A percentile compares a stretch with the other conserved stretches of the same genome.
Evolutionary conservation across 2,113 vertebrate species (phyloP).

Genomic region (Clarias macrocephalus): DNA sequence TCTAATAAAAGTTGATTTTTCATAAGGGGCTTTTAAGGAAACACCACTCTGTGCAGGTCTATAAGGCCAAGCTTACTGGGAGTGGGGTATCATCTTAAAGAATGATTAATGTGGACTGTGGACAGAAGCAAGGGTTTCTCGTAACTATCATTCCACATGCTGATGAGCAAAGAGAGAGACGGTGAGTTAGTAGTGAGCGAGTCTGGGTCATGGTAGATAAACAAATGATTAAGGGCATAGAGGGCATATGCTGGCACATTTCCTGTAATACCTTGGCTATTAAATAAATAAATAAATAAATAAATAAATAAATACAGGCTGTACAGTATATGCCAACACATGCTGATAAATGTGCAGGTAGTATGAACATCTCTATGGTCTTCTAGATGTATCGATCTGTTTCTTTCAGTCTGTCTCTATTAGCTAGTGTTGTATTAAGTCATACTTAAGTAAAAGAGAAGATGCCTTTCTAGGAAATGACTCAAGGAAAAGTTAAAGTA

Average conservation of each 20-base stretch:
- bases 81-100: conserved; percentile 37
- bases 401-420: conserved; percentile 66
- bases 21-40: conserved; percentile 54
- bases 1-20: conserved; percentile 57
- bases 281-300: neutral
- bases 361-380: conserved; percentile 48
- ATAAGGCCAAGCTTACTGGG: conserved; percentile 20
- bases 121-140: conserved; percentile 33
- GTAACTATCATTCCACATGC: conserved; percentile 66
- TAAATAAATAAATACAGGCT: neutral
- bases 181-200: conserved; percentile 43
- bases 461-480: conserved; percentile 17
- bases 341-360: conserved; percentile 48
- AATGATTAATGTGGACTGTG: conserved; percentile 40
- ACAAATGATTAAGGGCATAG: conserved; percentile 57
- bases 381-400: conserved; percentile 66
- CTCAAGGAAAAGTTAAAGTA: neutral
- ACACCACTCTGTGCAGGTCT: conserved; percentile 30
- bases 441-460: neutral
- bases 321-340: conserved; percentile 38
- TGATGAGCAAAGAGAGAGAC: conserved; percentile 51
- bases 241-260: conserved; percentile 57
- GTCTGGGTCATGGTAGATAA: conserved; percentile 3
- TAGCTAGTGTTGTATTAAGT: conserved; percentile 46
- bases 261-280: conserved; percentile 65